Conservation (phyloP, 2,113 vertebrate species). For the Channa argus region DNA sequence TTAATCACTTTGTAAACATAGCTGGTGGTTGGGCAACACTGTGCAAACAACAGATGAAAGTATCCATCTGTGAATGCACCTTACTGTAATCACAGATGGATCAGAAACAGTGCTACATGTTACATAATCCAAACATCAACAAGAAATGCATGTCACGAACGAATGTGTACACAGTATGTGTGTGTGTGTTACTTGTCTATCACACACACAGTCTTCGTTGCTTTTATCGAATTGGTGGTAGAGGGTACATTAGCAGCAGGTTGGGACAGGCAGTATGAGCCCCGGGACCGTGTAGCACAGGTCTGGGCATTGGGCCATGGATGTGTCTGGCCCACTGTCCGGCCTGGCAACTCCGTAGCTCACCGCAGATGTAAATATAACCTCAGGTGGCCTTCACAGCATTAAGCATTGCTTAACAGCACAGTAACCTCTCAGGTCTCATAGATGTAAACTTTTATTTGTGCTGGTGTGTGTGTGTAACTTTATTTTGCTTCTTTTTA, state of each 20-base stretch:
- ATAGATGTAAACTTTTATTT: slow-evolving; percentile 5
- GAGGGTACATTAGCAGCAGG: slow-evolving; percentile 40
- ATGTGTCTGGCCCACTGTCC: slow-evolving; percentile 62
- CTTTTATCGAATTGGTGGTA: slow-evolving; percentile 2
- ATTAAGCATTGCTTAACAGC: slow-evolving; percentile 32
- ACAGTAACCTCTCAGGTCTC: slow-evolving; percentile 12
- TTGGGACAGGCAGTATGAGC: slow-evolving; percentile 36
- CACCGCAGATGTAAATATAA: slow-evolving; percentile 57
- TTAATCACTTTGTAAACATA: slow-evolving; percentile 37
- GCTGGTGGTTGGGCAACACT: slow-evolving; percentile 16
- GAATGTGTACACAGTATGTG: not conserved
- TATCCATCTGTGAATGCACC: slow-evolving; percentile 50
- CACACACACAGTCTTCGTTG: too few relatives aligned
- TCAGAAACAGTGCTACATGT: slow-evolving; percentile 18
- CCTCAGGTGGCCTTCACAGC: slow-evolving; percentile 51
- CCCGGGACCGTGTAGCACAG: slow-evolving; percentile 37
- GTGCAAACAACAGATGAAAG: slow-evolving; percentile 43
- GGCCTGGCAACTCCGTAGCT: slow-evolving; percentile 37
- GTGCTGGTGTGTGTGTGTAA: not conserved
- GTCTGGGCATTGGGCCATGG: slow-evolving; percentile 66
- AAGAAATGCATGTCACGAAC: slow-evolving; percentile 1
- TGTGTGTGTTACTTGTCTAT: too few relatives aligned
- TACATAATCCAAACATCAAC: slow-evolving; percentile 22
- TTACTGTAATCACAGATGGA: slow-evolving; percentile 52
- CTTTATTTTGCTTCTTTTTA: too few relatives aligned